Evolutionary conservation across 2,888 invertebrate genomes (phyloP), one percentile per base, ranked within the genome.

Genomic region (Marronus borbonicus): DNA sequence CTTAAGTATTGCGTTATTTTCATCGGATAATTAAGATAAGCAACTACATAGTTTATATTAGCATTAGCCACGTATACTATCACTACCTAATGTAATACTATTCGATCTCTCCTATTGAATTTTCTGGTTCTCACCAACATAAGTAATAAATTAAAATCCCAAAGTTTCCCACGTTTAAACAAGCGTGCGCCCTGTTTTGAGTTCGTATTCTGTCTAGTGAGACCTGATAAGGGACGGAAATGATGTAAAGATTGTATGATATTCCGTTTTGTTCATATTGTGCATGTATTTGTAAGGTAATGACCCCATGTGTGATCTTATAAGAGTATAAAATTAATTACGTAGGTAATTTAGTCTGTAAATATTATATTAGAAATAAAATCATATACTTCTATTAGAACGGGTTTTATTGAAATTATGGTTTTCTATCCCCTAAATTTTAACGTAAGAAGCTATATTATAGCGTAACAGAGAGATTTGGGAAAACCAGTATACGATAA

Each of bases 281-380:
- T 86, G 87, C 86, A 87, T 87, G 87, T 87, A 87, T 85, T 86
- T 86, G 85, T 85, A 84, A 86, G 85, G 84, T 85, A 85, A 82
- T 82, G 84, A 87, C 81, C 84, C 86, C 86, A 87, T 24, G 88
- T 88, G 88, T 88, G 88, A 88, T 88, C 86, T 83, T 86, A 85
- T 84, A 81, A 84, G 83, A 78, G 76, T 66, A 75, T 77, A 78
- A 84, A 82, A 83, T 85, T 85, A 83, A 80, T 78, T 76, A 80
- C 84, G 83, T 86, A 85, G 86, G 80, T 83, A 83, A 83, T 84
- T 77, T 85, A 85, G 81, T 82, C 83, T 86, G 86, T 87, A 85
- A 81, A 86, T 87, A 81, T 55, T 83, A 82, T 79, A 74, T 70
- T 86, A 86, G 86, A 84, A 87, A 87, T 86, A 87, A 86, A 87